phyloP scores from a whole-genome alignment of 2,888 invertebrate genomes.

The Heliconius erato region DNA sequence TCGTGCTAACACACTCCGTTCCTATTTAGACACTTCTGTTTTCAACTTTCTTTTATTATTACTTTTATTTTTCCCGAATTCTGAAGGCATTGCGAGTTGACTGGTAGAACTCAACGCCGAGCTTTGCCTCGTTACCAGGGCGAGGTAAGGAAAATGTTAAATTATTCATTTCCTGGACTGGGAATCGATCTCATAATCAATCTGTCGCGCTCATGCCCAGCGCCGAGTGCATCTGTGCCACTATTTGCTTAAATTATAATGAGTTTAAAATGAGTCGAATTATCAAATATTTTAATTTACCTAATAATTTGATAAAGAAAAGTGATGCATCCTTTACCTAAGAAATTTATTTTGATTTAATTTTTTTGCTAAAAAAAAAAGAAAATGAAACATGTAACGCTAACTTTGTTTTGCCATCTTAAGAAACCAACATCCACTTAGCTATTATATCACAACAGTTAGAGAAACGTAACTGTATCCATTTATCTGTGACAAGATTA shows the following conservation, averaged over 20 bases:
- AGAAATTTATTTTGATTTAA: too few relatives aligned
- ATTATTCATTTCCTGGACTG: not conserved
- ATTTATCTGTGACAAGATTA: conserved; percentile 43
- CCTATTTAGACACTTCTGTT: too few relatives aligned
- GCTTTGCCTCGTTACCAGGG: not conserved
- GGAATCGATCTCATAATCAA: too few relatives aligned
- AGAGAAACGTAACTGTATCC: conserved; percentile 32
- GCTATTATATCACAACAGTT: conserved; percentile 7
- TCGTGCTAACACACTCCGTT: too few relatives aligned
- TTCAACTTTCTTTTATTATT: too few relatives aligned
- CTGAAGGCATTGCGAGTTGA: not conserved
- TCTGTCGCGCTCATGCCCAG: too few relatives aligned
- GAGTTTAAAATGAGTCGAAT: not conserved
- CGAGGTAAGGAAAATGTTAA: not conserved
- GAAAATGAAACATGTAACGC: too few relatives aligned
- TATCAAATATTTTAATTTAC: not conserved
- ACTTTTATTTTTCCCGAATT: not conserved
- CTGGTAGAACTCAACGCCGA: not conserved
- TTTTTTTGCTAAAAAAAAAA: not conserved
- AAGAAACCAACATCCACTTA: conserved; percentile 18
- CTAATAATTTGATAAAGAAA: not conserved
- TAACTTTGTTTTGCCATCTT: not conserved
- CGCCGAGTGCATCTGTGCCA: not conserved
- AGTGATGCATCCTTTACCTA: too few relatives aligned
- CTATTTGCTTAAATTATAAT: not conserved